A percentile compares a stretch with the other conserved stretches of the same genome.
These are phyloP conservation scores for Polymixis lichenea DNA, from an alignment of 2,888 invertebrate genomes.

Conservation along the genomic window DNA sequence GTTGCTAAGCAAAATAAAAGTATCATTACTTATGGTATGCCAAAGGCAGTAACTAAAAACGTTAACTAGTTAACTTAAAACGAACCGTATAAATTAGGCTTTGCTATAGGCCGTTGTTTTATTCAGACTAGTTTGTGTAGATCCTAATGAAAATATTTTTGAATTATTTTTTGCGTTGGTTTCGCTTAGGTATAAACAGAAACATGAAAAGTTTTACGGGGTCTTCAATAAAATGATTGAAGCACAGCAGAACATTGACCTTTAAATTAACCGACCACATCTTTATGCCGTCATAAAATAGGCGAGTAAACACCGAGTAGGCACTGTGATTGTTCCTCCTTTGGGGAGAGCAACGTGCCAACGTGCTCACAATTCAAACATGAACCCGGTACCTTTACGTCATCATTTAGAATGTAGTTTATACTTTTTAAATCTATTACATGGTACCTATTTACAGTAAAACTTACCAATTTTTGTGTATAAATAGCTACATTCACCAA, in stretches of 20 bases:
- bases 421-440: background rate
- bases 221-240: constrained; percentile 63
- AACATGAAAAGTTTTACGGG: constrained; percentile 46
- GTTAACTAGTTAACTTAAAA: too few species aligned
- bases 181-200: constrained; percentile 11
- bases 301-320: constrained; percentile 60
- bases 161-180: background rate
- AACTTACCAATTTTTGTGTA: background rate
- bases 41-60: too few species aligned
- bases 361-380: constrained; percentile 16
- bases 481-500: too few species aligned
- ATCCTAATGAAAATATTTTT: background rate
- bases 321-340: constrained; percentile 18
- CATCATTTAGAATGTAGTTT: background rate
- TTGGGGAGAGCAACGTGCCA: constrained; percentile 16
- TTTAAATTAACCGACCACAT: constrained; percentile 71
- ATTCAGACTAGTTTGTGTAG: background rate
- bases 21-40: background rate
- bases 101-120: background rate
- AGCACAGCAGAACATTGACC: constrained; percentile 66
- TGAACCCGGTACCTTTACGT: background rate
- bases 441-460: background rate
- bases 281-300: constrained; percentile 73
- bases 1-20: background rate
- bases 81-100: background rate